Evolutionary conservation across 30 jellyfish, hydroid and myxozoan species (phyloP).

Genomic region (Aurelia aurita complex sp. Pacific): DNA sequence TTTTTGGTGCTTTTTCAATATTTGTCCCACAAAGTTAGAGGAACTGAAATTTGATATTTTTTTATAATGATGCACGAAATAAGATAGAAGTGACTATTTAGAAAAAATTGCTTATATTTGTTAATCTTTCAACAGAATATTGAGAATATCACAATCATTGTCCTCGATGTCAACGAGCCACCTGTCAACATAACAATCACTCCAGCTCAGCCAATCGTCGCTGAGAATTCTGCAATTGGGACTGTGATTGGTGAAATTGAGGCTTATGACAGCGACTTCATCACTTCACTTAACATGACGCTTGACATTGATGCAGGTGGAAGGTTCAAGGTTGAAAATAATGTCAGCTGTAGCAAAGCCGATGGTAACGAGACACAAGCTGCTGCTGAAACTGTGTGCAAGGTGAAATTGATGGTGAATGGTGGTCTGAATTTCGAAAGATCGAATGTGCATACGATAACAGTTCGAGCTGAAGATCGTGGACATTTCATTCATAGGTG

Average conservation of each 20-base stretch:
- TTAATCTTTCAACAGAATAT: constrained; percentile 13
- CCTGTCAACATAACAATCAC: constrained; percentile 68
- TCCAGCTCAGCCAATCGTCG: constrained; percentile 42
- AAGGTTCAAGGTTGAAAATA: constrained; percentile 36
- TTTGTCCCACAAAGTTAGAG: too few species aligned
- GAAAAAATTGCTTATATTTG: not conserved
- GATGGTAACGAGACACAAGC: not conserved
- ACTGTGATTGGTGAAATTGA: constrained; percentile 70
- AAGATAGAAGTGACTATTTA: not conserved
- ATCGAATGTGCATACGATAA: constrained; percentile 3
- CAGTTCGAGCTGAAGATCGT: constrained; percentile 57
- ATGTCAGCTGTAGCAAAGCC: constrained; percentile 27
- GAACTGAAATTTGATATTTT: too few species aligned
- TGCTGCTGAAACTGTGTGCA: constrained; percentile 54
- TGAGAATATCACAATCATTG: constrained; percentile 43
- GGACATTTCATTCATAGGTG: constrained; percentile 56
- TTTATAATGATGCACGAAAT: too few species aligned
- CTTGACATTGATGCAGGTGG: constrained; percentile 74
- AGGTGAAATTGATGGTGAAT: constrained; percentile 49
- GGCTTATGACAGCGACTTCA: constrained; percentile 68
- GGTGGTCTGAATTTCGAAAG: constrained; percentile 67
- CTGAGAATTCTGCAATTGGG: constrained; percentile 68
- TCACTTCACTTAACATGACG: constrained; percentile 52
- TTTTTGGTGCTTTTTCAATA: too few species aligned
- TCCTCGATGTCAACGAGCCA: constrained; percentile 73